Percentiles rank a stretch among this genome's conserved stretches.
Evolutionary conservation across 2,113 vertebrate species (phyloP).

Genomic region (Galbula dea): DNA sequence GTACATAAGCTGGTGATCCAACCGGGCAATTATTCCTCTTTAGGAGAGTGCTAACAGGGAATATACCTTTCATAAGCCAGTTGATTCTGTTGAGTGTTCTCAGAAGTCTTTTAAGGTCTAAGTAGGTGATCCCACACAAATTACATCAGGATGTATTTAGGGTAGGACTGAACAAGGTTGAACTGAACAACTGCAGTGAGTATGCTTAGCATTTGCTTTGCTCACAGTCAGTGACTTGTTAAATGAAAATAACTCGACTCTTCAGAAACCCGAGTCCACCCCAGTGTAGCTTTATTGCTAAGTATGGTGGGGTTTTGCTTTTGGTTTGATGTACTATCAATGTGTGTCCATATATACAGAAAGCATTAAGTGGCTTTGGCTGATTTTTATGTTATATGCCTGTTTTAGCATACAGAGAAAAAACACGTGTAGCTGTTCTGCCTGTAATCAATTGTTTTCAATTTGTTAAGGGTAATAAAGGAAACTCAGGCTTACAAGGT

Average conservation of each 20-base stretch:
- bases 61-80: background rate
- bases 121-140: background rate
- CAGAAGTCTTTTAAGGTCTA: background rate
- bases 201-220: background rate
- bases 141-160: background rate
- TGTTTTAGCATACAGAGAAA: background rate
- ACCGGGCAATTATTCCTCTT: background rate
- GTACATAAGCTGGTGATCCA: background rate
- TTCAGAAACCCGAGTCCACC: background rate
- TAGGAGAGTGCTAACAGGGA: background rate
- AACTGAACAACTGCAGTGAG: background rate
- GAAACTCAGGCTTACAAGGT: conserved; percentile 79
- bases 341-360: background rate
- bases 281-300: background rate
- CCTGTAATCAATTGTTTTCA: conserved; percentile 3
- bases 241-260: background rate
- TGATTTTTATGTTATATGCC: background rate
- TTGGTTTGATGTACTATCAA: background rate
- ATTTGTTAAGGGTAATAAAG: conserved; percentile 80
- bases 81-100: background rate
- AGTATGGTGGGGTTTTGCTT: background rate
- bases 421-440: background rate
- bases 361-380: background rate
- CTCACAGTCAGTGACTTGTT: background rate
- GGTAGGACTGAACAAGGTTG: background rate